A percentile compares a stretch with the other conserved stretches of the same genome.
Evolutionary conservation across 53 echinoderm and acorn worm genomes (phyloP).

Genomic region (Antedon mediterranea): DNA sequence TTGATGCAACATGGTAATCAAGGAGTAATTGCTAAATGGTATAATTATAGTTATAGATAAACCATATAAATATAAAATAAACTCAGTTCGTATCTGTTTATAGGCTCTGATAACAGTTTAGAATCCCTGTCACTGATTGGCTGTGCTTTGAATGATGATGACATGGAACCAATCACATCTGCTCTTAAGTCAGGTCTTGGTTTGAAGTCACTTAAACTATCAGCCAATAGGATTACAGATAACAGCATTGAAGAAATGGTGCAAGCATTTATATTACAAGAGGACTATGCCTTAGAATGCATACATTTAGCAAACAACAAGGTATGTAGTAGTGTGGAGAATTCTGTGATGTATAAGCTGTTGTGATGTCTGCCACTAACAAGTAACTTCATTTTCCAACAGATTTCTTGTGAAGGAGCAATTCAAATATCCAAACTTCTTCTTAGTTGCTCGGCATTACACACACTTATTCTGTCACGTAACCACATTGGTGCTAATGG

Average conservation of each 20-base stretch:
- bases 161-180: constrained; percentile 37
- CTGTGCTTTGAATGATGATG: constrained; percentile 46
- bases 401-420: constrained; percentile 31
- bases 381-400: not conserved
- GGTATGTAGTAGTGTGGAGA: too few species aligned
- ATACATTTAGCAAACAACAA: constrained; percentile 33
- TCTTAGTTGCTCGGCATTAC: constrained; percentile 8
- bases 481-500: constrained; percentile 27
- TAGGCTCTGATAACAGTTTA: constrained; percentile 23
- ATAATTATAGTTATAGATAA: too few species aligned
- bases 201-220: constrained; percentile 31
- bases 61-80: too few species aligned
- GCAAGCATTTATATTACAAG: constrained; percentile 18
- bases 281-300: constrained; percentile 8
- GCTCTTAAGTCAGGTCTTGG: constrained; percentile 23
- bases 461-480: constrained; percentile 16
- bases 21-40: too few species aligned
- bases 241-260: constrained; percentile 20
- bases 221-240: constrained; percentile 48
- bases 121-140: constrained; percentile 34
- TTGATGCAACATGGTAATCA: too few species aligned
- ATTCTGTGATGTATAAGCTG: too few species aligned
- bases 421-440: constrained; percentile 20
- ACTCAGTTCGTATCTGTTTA: too few species aligned
- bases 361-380: too few species aligned